phyloP scores from a whole-genome alignment of 2,113 vertebrate species.

The Nothobranchius furzeri region DNA sequence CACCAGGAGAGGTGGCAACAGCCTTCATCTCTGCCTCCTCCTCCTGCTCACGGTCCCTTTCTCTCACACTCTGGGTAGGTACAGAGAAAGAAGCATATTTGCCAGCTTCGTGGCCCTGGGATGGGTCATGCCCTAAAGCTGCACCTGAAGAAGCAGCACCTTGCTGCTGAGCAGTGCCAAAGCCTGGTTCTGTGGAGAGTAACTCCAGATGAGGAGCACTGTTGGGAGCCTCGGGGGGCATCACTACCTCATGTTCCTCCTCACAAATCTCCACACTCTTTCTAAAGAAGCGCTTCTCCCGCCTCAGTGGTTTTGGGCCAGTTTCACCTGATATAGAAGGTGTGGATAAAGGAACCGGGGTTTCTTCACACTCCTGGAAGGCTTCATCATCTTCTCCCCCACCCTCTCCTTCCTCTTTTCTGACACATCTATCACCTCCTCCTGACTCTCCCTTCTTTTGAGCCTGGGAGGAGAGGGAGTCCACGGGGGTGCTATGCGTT shows the following conservation, averaged over 20 bases:
- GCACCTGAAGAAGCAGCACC: slow-evolving; percentile 49
- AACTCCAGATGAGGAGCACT: slow-evolving; percentile 73
- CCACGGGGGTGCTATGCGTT: slow-evolving; percentile 60
- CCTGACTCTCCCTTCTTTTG: slow-evolving; percentile 44
- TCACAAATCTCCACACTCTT: slow-evolving; percentile 90
- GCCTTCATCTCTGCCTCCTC: slow-evolving; percentile 97
- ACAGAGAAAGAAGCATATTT: slow-evolving; percentile 60
- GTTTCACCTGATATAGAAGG: slow-evolving; percentile 59
- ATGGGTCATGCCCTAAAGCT: slow-evolving; percentile 55
- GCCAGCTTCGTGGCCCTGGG: slow-evolving; percentile 54
- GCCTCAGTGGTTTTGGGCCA: slow-evolving; percentile 72
- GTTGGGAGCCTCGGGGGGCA: slow-evolving; percentile 52
- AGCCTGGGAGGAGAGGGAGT: slow-evolving; percentile 67
- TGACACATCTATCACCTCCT: slow-evolving; percentile 53
- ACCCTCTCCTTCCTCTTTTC: slow-evolving; percentile 61
- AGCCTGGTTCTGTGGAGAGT: slow-evolving; percentile 72
- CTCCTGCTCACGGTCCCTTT: slow-evolving; percentile 85
- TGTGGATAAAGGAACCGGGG: slow-evolving; percentile 57
- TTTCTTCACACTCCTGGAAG: slow-evolving; percentile 58
- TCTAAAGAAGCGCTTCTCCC: slow-evolving; percentile 88
- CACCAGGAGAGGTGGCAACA: slow-evolving; percentile 91
- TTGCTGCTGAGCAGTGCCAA: slow-evolving; percentile 64
- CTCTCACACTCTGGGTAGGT: slow-evolving; percentile 67
- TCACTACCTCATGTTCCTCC: slow-evolving; percentile 79
- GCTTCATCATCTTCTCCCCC: slow-evolving; percentile 68